Base-by-base conservation (phyloP, 2,113 vertebrate genomes). In the Petrocephalus zakoni region DNA sequence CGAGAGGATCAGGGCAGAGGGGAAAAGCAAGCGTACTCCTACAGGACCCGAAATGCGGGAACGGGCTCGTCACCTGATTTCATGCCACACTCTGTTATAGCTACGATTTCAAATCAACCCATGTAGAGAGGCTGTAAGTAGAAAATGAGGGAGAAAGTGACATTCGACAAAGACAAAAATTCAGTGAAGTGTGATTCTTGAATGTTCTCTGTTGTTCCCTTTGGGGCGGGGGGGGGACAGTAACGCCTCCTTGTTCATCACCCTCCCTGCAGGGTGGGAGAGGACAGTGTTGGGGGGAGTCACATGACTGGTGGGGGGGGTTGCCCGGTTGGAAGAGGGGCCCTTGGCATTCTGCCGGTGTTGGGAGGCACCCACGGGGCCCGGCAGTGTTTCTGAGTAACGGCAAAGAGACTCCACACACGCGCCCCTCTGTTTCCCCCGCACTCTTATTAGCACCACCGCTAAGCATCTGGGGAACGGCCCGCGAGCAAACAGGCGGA, bases 351-450 rank as follows among this genome's bases (percentile, higher is more conserved):
- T 75, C 10, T 25, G 68, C 68, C 7, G 68, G 68, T 5, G 68
- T 29, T 75, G 25, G 83, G 47, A 25, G n/a, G 47, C 51, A n/a
- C 83, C 83, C 46, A 49, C 49, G 82, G 22, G 46, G 46, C 47
- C n/a, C 1, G 10, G 81, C 37, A 51, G 8, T 21, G 42, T 19
- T 2, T 84, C 17, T 84, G 11, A 85, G 4, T n/a, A 11, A 47
- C n/a, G 5, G n/a, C 9, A 5, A 88, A 58, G 86, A 87, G 86
- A 86, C 17, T 91, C 88, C 49, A 85, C 89, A 90, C 87, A 89
- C 78, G n/a, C 84, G 90, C 85, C 87, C 89, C 90, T 90, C 90
- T 90, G 87, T 89, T 85, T 88, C 82, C 86, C 21, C 47, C 11
- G 25, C 53, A 5, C 29, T 37, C 25, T 42, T 34, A 6, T 19